Percentiles rank a stretch among this genome's conserved stretches.
phyloP scores from a whole-genome alignment of 2,888 invertebrate species.

The Lepeophtheirus nordmannii region DNA sequence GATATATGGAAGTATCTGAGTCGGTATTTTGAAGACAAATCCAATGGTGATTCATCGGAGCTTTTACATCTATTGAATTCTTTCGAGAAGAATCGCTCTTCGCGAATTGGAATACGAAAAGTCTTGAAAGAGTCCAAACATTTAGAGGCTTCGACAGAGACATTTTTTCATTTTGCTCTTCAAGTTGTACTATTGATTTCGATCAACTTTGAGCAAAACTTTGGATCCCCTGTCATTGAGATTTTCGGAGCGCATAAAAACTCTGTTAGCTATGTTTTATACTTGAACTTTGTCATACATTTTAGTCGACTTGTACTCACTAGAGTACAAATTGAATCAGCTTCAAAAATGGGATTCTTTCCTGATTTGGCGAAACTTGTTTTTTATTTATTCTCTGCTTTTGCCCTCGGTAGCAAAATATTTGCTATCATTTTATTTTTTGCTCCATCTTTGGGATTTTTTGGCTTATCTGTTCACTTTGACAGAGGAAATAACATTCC shows the following conservation, averaged over 20 bases:
- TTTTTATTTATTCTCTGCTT: not conserved
- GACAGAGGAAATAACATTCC: not conserved
- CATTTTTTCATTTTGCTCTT: not conserved
- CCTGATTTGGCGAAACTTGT: not conserved
- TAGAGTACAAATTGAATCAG: not conserved
- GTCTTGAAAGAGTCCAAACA: not conserved
- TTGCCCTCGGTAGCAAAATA: not conserved
- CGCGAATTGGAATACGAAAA: not conserved
- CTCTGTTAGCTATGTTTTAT: not conserved
- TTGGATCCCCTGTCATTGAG: not conserved
- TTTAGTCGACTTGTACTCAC: not conserved
- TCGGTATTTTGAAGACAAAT: not conserved
- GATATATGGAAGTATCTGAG: not conserved
- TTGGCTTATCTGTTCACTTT: not conserved
- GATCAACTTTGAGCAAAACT: not conserved
- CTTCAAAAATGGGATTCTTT: slow-evolving; percentile 1
- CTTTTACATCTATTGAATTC: not conserved
- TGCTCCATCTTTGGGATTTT: slow-evolving; percentile 1
- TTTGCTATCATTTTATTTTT: not conserved
- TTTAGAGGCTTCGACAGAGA: slow-evolving; percentile 2
- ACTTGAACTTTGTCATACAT: not conserved
- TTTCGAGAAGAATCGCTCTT: not conserved
- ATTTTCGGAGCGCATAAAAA: not conserved
- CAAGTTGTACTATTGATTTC: not conserved
- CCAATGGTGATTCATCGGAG: not conserved